A percentile compares a stretch with the other conserved stretches of the same genome.
phyloP scores from a whole-genome alignment of 2,113 vertebrate species.

The Vulpes vulpes region DNA sequence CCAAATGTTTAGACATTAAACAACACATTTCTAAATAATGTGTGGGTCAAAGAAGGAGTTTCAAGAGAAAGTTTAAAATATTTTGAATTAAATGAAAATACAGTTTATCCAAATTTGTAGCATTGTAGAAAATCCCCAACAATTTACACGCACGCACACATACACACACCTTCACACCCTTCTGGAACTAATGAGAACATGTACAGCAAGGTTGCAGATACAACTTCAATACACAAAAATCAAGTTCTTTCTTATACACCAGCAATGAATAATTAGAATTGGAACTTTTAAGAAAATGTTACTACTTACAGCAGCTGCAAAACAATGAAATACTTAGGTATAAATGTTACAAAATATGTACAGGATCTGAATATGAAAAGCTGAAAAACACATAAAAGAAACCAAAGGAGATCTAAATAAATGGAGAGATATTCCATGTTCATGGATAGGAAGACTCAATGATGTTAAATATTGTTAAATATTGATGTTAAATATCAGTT shows the following conservation, averaged over 20 bases:
- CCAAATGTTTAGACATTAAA: not conserved
- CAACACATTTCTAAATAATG: not conserved
- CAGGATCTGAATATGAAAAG: slow-evolving; percentile 1
- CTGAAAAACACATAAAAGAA: not conserved
- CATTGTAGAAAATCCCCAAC: not conserved
- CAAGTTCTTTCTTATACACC: not conserved
- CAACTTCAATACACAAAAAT: not conserved
- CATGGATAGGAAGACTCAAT: not conserved
- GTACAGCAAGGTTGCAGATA: not conserved
- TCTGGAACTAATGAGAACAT: not conserved
- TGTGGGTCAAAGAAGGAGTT: not conserved
- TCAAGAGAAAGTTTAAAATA: not conserved
- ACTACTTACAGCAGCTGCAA: not conserved
- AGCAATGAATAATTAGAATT: slow-evolving; percentile 7
- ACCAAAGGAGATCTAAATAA: slow-evolving; percentile 19
- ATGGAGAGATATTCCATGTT: slow-evolving; percentile 19
- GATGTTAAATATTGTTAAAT: not conserved
- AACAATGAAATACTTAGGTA: slow-evolving; percentile 8
- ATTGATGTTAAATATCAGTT: not conserved
- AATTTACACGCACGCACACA: not conserved
- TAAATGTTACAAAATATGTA: slow-evolving; percentile 34
- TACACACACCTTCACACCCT: not conserved
- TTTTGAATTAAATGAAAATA: not conserved
- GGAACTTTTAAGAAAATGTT: not conserved
- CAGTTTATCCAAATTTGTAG: not conserved